Evolutionary conservation across 2,113 vertebrate genomes (phyloP), one percentile per base, ranked within the genome.

Genomic region (Rhinichthys klamathensis): DNA sequence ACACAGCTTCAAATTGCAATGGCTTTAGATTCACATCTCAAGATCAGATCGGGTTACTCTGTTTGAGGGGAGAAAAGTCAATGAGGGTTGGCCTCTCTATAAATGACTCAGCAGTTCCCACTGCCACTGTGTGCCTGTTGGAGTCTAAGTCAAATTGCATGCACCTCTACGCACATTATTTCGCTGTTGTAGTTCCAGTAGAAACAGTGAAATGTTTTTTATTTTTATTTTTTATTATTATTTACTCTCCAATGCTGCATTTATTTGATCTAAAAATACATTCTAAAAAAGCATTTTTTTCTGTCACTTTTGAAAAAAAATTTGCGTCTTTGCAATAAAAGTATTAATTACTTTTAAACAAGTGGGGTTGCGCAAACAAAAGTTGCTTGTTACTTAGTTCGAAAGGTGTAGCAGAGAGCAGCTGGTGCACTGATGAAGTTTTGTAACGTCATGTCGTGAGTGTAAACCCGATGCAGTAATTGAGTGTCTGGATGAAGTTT

Each of bases 81-180:
- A 15, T 35, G 80, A 82, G 0, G 1, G 61, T 54, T 69, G 80
- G 63, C 11, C 41, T 13, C 44, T 82, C 63, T 67, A 23, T 69
- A 69, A 69, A 82, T 82, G 80, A 82, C 80, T 82, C 63, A 5
- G 27, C 44, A 69, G 27, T 65, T 69, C 77, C 32, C 23, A 73
- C 30, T 60, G 18, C 41, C 35, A 44, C 54, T 63, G 27, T 16
- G 23, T 56, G 60, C 11, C 46, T 69, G 44, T 35, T 35, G 61
- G 16, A 9, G 25, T 61, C 10, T 12, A 15, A 70, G 35, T 32
- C 70, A 60, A 80, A 75, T 32, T n/a, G 44, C 67, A 30, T 54
- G 67, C 38, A 3, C 6, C 18, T 76, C n/a, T 46, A 80, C 16
- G n/a, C 38, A 78, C 6, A 25, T 72, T 41, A 56, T 15, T 84